A percentile compares a stretch with the other conserved stretches of the same genome.
Evolutionary conservation across 2,113 vertebrate genomes (phyloP).

Genomic region (Peromyscus polionotus): DNA sequence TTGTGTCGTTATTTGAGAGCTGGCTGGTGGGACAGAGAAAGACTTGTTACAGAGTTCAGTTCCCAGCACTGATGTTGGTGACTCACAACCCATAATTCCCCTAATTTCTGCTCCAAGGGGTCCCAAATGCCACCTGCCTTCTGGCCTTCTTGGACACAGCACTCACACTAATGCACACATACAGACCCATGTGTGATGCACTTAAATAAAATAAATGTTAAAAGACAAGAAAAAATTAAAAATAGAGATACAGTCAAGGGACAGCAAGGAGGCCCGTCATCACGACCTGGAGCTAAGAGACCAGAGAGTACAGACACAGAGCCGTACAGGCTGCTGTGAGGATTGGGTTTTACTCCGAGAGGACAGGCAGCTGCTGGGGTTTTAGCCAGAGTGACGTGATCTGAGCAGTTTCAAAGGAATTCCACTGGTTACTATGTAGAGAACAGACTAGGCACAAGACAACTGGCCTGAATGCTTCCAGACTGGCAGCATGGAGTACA

Average conservation of each 20-base stretch:
- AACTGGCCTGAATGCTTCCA: background rate
- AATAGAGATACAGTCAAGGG: background rate
- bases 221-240: background rate
- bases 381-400: background rate
- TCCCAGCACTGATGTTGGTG: background rate
- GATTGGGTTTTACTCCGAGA: background rate
- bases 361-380: background rate
- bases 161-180: background rate
- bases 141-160: background rate
- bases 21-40: too few relatives aligned
- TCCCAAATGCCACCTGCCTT: background rate
- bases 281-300: background rate
- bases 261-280: background rate
- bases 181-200: background rate
- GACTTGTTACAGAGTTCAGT: background rate
- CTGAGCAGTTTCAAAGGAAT: background rate
- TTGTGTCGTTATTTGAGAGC: too few relatives aligned
- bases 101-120: background rate
- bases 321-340: background rate
- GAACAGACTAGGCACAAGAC: background rate
- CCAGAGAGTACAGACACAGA: rapidly evolving
- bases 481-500: background rate
- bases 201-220: background rate
- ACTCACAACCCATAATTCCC: background rate
- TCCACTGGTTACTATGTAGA: slow-evolving; percentile 27